Conservation (phyloP, 2,888 invertebrate species). For the Leucoptera coffeella region DNA sequence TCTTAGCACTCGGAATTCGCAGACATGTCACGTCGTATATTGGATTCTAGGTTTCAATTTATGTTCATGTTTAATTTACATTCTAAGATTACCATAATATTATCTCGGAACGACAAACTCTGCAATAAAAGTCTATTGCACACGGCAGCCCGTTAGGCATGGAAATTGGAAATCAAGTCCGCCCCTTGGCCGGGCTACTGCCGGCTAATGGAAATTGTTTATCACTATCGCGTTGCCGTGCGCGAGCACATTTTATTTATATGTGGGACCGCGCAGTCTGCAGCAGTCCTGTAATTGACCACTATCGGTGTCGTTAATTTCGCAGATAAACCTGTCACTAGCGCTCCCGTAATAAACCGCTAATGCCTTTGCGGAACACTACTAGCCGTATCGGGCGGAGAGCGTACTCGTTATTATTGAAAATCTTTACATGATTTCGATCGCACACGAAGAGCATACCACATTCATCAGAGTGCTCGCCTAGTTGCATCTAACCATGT, state of each 20-base stretch:
- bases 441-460: no score
- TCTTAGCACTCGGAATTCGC: no score
- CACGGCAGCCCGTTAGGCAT: slow-evolving; percentile 22
- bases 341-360: no score
- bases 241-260: slow-evolving; percentile 41
- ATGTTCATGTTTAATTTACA: slow-evolving; percentile 36
- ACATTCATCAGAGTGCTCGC: no score
- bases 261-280: slow-evolving; percentile 27
- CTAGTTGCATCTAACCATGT: no score
- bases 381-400: no score
- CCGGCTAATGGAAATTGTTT: slow-evolving; percentile 38
- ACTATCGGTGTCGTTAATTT: slow-evolving; percentile 45
- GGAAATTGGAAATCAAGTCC: slow-evolving; percentile 22
- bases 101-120: slow-evolving; percentile 30
- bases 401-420: no score
- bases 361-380: no score
- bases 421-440: no score
- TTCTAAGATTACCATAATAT: slow-evolving; percentile 33
- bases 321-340: slow-evolving; percentile 29
- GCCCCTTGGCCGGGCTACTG: slow-evolving; percentile 11
- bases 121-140: slow-evolving; percentile 27
- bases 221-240: slow-evolving; percentile 32
- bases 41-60: no score
- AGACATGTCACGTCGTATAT: no score
- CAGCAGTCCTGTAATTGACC: slow-evolving; percentile 30